Percentiles rank a stretch among this genome's conserved stretches.
These are phyloP conservation scores for Phalera bucephala DNA, from an alignment of 2,888 invertebrate species.

Conservation along the genomic window DNA sequence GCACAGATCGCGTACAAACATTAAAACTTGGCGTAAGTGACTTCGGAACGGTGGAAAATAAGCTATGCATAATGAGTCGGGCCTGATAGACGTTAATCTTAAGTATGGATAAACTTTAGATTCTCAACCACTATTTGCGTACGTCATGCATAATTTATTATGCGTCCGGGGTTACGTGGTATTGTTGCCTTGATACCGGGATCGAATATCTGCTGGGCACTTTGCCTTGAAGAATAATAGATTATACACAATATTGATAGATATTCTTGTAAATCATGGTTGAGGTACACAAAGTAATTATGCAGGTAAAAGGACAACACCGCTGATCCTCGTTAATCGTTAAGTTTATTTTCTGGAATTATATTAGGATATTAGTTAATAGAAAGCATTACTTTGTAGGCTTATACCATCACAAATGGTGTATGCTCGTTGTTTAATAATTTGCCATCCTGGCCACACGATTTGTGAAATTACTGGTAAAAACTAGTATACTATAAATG, in stretches of 20 bases:
- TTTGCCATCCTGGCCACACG: no score
- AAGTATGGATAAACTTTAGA: conserved; percentile 36
- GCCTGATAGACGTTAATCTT: conserved; percentile 44
- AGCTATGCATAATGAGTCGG: conserved; percentile 51
- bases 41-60: conserved; percentile 46
- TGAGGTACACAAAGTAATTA: not conserved
- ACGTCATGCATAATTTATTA: conserved; percentile 45
- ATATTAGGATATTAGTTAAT: no score
- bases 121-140: conserved; percentile 32
- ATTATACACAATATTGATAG: conserved; percentile 29
- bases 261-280: conserved; percentile 25
- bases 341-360: no score
- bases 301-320: not conserved
- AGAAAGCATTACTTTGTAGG: no score
- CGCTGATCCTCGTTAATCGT: no score
- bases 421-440: no score
- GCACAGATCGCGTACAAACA: conserved; percentile 27
- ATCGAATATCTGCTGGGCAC: conserved; percentile 46
- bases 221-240: conserved; percentile 40
- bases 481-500: no score
- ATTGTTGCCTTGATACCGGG: conserved; percentile 45
- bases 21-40: conserved; percentile 44
- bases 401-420: no score
- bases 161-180: conserved; percentile 36
- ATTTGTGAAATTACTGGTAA: no score